Percentiles rank a stretch among this genome's conserved stretches.
These are phyloP conservation scores for Thaleichthys pacificus DNA, from an alignment of 2,797 vertebrate genomes.

Conservation along the genomic window DNA sequence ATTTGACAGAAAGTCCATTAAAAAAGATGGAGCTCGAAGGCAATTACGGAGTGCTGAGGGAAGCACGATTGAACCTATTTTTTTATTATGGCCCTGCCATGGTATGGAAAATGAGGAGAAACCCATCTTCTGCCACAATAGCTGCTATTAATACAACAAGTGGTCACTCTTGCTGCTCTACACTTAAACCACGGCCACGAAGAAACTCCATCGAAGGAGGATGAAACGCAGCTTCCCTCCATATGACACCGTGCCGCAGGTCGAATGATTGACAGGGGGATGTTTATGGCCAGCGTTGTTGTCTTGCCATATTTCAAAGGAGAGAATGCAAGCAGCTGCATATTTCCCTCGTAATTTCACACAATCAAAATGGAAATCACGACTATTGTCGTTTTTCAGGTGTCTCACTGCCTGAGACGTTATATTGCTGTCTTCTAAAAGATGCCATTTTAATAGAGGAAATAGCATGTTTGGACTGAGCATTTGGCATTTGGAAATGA, in stretches of 20 bases:
- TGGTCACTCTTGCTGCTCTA: constrained; percentile 55
- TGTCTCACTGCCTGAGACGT: not conserved
- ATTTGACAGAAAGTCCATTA: constrained; percentile 78
- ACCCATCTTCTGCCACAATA: constrained; percentile 69
- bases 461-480: constrained; percentile 1
- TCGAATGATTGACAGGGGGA: constrained; percentile 34
- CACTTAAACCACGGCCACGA: constrained; percentile 48
- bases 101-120: constrained; percentile 67
- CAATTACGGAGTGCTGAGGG: constrained; percentile 77
- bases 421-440: not conserved
- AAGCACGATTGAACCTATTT: constrained; percentile 63
- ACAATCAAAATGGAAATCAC: constrained; percentile 22
- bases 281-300: constrained; percentile 31
- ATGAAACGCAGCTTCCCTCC: constrained; percentile 50
- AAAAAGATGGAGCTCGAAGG: constrained; percentile 72
- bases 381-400: not conserved
- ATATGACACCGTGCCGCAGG: constrained; percentile 17
- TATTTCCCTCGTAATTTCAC: not conserved
- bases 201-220: constrained; percentile 47
- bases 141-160: constrained; percentile 71
- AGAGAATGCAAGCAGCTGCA: constrained; percentile 6
- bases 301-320: constrained; percentile 12
- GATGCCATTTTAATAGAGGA: constrained; percentile 6
- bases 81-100: constrained; percentile 62
- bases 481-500: not conserved